Base-by-base conservation (phyloP, 2,888 invertebrate species). In the Lepetodrilus schrolli region DNA sequence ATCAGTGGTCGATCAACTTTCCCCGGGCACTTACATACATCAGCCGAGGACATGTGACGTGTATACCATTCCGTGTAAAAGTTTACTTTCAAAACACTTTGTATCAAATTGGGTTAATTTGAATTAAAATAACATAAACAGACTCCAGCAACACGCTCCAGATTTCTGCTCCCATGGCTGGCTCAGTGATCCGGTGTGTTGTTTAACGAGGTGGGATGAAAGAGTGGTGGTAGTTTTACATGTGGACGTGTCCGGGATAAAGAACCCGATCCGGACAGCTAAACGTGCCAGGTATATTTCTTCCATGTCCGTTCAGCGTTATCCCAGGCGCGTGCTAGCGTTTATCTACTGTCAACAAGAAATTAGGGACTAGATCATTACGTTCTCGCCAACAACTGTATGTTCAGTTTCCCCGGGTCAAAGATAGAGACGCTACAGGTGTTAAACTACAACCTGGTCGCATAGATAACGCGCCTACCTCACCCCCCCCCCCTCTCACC, bases 171-270 rank as follows among this genome's bases (percentile, higher is more conserved):
- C 58, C 58, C 58, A 58, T 23, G 58, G 30, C 30, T 23, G 5
- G 7, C 58, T 58, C 58, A 17, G 5, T 58, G 58, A 58, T 58
- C 58, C 26, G 58, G 58, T 43, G 58, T 30, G 58, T 30, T 58
- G 58, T 58, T 58, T 58, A 58, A 58, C 34, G 58, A 58, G 17
- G 17, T 30, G 58, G 58, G 58, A 58, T 58, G 58, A 58, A 58
- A 58, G 58, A 58, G 26, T 58, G 30, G 8, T 5, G 58, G 30
- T 58, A 30, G 30, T 30, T 30, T 58, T 58, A 58, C 58, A 58
- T 58, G 58, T 21, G 30, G 17, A 58, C 58, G 58, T 58, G 58
- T 26, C 30, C 17, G 17, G 34, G 58, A 58, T 58, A 58, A 58
- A 58, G 30, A 34, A n/a, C n/a, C 3, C 13, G 43, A 43, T 43